Conservation (phyloP, 2,888 invertebrate genomes). For the Drosophila pseudotakahashii region DNA sequence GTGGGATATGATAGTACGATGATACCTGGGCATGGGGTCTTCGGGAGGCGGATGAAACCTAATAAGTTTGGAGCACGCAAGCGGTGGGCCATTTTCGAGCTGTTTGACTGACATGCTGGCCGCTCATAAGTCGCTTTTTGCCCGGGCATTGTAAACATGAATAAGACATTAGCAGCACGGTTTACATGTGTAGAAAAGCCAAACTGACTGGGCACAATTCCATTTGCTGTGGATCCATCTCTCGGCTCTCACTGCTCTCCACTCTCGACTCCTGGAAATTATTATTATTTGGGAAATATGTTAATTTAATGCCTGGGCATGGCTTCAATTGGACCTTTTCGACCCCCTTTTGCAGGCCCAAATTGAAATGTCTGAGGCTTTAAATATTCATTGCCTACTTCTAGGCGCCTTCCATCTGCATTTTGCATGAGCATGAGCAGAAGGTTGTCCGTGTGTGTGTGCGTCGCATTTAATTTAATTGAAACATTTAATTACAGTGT, state of each 20-base stretch:
- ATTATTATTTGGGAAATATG: slow-evolving; percentile 77
- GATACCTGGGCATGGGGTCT: neutral
- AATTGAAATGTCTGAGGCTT: slow-evolving; percentile 67
- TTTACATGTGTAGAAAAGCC: slow-evolving; percentile 67
- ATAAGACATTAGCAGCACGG: slow-evolving; percentile 69
- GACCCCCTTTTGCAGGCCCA: slow-evolving; percentile 20
- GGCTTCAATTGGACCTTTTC: slow-evolving; percentile 21
- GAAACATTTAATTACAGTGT: slow-evolving; percentile 60
- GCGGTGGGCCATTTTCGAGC: slow-evolving; percentile 54
- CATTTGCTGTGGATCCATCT: slow-evolving; percentile 39
- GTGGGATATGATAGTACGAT: slow-evolving; percentile 1
- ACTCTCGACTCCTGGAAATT: slow-evolving; percentile 54
- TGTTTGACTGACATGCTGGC: slow-evolving; percentile 51
- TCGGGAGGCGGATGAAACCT: slow-evolving; percentile 21
- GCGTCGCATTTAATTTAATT: slow-evolving; percentile 68
- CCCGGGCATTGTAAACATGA: slow-evolving; percentile 69
- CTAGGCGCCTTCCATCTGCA: slow-evolving; percentile 40
- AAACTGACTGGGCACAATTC: slow-evolving; percentile 37
- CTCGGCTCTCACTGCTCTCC: neutral
- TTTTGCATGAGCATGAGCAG: slow-evolving; percentile 43
- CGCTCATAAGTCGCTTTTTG: slow-evolving; percentile 50
- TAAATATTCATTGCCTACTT: slow-evolving; percentile 67
- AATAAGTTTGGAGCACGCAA: slow-evolving; percentile 75
- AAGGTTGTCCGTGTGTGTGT: slow-evolving; percentile 22
- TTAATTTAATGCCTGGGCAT: slow-evolving; percentile 76